Evolutionary conservation across 2,113 vertebrate species (phyloP).

Genomic region (Macaca nemestrina): DNA sequence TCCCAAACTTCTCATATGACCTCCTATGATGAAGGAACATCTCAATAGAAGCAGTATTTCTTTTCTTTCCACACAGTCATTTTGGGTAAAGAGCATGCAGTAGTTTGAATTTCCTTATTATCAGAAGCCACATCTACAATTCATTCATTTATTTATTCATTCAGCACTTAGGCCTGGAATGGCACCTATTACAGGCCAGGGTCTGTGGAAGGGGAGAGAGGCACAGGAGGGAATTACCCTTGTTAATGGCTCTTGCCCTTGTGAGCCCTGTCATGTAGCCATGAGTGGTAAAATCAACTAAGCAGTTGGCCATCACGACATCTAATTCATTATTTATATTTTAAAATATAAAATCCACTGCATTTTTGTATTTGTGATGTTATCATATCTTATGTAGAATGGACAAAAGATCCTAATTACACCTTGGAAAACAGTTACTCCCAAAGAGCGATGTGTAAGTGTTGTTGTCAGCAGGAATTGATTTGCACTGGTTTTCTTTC

Average conservation of each 20-base stretch:
- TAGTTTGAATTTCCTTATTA: neutral
- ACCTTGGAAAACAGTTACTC: conserved; percentile 12
- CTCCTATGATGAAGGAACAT: neutral
- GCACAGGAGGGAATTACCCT: neutral
- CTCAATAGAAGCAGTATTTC: neutral
- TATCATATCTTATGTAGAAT: neutral
- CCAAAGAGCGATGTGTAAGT: neutral
- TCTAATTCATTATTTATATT: neutral
- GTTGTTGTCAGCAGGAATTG: neutral
- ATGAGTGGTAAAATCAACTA: neutral
- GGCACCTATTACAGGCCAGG: neutral
- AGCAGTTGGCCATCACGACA: neutral
- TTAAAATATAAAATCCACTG: neutral
- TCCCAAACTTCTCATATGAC: neutral
- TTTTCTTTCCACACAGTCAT: neutral
- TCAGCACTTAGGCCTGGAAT: neutral
- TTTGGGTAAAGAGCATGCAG: neutral
- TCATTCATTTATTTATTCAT: neutral
- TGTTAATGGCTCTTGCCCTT: neutral
- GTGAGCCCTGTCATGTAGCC: neutral
- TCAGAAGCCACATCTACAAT: neutral
- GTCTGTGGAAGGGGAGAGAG: neutral
- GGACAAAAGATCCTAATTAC: neutral
- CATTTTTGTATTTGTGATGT: neutral
- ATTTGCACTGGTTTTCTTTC: neutral